phyloP scores from a whole-genome alignment of 2,797 vertebrate genomes.

The Potorous gilbertii region DNA sequence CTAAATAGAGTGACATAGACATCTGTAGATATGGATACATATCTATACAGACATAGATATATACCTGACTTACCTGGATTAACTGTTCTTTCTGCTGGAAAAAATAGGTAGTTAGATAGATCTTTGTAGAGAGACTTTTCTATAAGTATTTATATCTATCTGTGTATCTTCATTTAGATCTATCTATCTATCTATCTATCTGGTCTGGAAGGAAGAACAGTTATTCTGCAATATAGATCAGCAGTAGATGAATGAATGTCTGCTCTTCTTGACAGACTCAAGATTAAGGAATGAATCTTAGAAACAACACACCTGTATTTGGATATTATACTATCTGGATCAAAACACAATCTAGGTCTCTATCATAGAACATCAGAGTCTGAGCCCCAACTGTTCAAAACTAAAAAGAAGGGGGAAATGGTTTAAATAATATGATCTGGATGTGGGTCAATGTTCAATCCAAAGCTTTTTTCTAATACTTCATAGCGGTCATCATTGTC shows the following conservation, averaged over 20 bases:
- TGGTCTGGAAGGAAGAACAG: not conserved
- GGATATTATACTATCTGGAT: not conserved
- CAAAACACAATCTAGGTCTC: not conserved
- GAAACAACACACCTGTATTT: not conserved
- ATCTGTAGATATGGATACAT: not conserved
- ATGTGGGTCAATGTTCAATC: not conserved
- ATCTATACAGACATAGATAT: not conserved
- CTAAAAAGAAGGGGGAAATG: too few species aligned
- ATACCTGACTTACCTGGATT: not conserved
- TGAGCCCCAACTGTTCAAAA: not conserved
- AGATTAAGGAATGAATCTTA: not conserved
- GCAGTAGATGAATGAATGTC: not conserved
- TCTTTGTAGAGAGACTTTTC: not conserved
- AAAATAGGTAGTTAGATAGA: not conserved
- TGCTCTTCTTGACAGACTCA: not conserved
- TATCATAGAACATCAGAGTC: conserved; percentile 36
- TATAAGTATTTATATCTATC: not conserved
- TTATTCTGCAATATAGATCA: not conserved
- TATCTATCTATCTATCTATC: not conserved
- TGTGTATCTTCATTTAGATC: not conserved
- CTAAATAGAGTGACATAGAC: too few species aligned
- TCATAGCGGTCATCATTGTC: not conserved
- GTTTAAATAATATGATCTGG: not conserved
- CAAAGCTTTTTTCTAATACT: not conserved
- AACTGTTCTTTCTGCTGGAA: not conserved